Conservation (phyloP, 2,113 vertebrate genomes). For the Bos taurus region ARS-UCD2.0 NC_037357.1:117334501-117335000, state of each 20-base stretch:
- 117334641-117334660: background rate
- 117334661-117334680: background rate
- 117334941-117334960: background rate
- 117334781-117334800: background rate
- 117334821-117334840: background rate
- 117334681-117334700: background rate
- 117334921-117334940: background rate
- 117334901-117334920: background rate
- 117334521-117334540: background rate
- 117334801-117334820: background rate
- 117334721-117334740: background rate
- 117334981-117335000: background rate
- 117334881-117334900: background rate
- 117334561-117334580: background rate
- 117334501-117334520: background rate
- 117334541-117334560: background rate
- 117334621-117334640: background rate
- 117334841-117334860: background rate
- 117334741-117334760: background rate
- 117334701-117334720: background rate
- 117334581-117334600: background rate
- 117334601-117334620: background rate
- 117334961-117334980: background rate
- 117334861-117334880: background rate
- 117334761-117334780: background rate